A percentile compares a stretch with the other conserved stretches of the same genome.
Evolutionary conservation across 1,140 invertebrate species (phyloP).

Genomic region (Heliconius melpomene): DNA sequence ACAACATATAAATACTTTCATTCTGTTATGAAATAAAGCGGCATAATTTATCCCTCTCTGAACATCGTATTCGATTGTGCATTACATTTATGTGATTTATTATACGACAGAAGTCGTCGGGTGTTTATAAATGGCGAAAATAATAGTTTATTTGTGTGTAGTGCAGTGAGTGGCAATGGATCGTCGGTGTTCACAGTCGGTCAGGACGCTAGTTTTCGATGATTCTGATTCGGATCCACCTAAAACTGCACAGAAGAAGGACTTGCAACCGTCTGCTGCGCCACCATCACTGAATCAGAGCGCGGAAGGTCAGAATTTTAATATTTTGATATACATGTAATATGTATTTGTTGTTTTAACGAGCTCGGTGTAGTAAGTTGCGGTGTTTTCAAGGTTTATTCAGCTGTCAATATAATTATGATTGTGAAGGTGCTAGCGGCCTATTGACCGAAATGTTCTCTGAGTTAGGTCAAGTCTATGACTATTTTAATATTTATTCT

Average conservation of each 20-base stretch:
- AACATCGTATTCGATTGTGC: conserved; percentile 22
- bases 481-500: background rate
- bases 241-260: conserved; percentile 70
- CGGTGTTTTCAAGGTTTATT: conserved; percentile 70
- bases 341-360: conserved; percentile 45
- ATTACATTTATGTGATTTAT: conserved; percentile 33
- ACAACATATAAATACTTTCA: conserved; percentile 41
- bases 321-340: conserved; percentile 6
- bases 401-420: conserved; percentile 62
- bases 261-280: conserved; percentile 59
- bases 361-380: conserved; percentile 34
- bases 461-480: conserved; percentile 12
- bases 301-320: conserved; percentile 66
- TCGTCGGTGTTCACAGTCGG: conserved; percentile 78
- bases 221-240: conserved; percentile 74
- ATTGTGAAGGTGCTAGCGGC: conserved; percentile 37
- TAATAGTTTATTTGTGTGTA: conserved; percentile 67
- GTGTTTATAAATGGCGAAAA: conserved; percentile 69
- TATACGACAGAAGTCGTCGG: conserved; percentile 28
- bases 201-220: conserved; percentile 78
- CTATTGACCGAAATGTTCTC: conserved; percentile 1
- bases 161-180: conserved; percentile 75
- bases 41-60: conserved; percentile 26
- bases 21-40: conserved; percentile 41
- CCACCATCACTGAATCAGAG: conserved; percentile 70